phyloP scores from a whole-genome alignment of 2,888 invertebrate species.

The Linyphia triangularis region DNA sequence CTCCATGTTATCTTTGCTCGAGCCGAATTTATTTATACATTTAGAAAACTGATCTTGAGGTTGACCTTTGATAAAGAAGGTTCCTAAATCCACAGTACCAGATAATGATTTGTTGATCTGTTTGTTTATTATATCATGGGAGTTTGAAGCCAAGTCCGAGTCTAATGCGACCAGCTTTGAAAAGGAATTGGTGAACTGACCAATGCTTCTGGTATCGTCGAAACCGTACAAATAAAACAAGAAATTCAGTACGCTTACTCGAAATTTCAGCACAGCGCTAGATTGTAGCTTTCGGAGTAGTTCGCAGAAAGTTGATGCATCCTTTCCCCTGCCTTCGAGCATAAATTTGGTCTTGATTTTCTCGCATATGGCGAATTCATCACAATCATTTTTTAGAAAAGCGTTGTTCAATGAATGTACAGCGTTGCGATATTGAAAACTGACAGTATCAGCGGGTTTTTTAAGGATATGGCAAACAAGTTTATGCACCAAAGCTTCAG shows the following conservation, averaged over 20 bases:
- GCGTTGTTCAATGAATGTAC: conserved; percentile 34
- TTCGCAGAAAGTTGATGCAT: conserved; percentile 80
- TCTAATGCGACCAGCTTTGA: conserved; percentile 18
- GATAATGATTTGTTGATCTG: conserved; percentile 53
- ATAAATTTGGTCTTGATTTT: conserved; percentile 80
- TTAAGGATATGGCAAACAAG: conserved; percentile 50
- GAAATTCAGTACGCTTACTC: conserved; percentile 82
- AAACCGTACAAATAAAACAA: conserved; percentile 77
- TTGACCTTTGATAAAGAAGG: conserved; percentile 50
- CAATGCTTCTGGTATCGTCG: not conserved
- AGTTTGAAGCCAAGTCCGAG: conserved; percentile 44
- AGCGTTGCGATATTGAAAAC: conserved; percentile 40
- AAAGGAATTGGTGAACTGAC: conserved; percentile 6
- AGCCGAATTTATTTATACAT: conserved; percentile 14
- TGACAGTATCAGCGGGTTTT: conserved; percentile 51
- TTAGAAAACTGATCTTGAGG: conserved; percentile 16
- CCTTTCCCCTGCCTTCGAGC: conserved; percentile 79
- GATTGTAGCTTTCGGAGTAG: conserved; percentile 80
- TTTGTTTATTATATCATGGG: conserved; percentile 62
- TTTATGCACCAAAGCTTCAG: conserved; percentile 55
- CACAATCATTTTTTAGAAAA: conserved; percentile 63
- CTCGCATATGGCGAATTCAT: conserved; percentile 80
- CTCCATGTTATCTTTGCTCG: conserved; percentile 26
- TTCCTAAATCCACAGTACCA: conserved; percentile 23
- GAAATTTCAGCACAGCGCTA: conserved; percentile 83